Base-by-base conservation (phyloP, 92 coral and sea anemone species). In the Montipora capitata region DNA sequence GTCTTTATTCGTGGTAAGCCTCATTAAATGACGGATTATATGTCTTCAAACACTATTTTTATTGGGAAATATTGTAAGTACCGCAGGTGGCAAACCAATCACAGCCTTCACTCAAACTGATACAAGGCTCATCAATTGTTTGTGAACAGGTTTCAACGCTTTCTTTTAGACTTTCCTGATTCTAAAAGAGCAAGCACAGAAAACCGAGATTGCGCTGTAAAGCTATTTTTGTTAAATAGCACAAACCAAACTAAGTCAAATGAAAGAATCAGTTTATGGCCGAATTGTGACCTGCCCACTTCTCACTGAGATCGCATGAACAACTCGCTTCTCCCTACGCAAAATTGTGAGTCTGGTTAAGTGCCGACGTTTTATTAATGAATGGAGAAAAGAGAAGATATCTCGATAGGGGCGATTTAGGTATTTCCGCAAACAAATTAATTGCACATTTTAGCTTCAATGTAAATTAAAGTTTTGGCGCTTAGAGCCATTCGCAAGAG, bases 391-490 rank as follows among this genome's bases (percentile, higher is more conserved):
- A 59, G 72, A 59, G 81, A 84, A 40, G 70, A 74, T 74, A 16
- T 77, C 89, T 76, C 89, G 27, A 85, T 85, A 41, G 89, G 89
- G 77, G 75, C 83, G 76, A 85, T 85, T 85, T 75, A 65, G 89
- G 89, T 75, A 85, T 85, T 85, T 85, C 89, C 89, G 89, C 89
- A 59, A 73, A 49, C 66, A 52, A 70, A 74, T 76, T 85, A 85
- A 85, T 81, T 45, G 89, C 89, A 66, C 89, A 75, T 66, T 85
- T 85, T 75, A 85, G 89, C 49, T 85, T 85, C 83, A 85, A 83
- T 77, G 89, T 85, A 65, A 49, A 85, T 85, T 85, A 85, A 85
- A 76, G 89, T 85, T 85, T 85, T 76, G 76, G 89, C 89, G 77
- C 83, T 85, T 85, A 76, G 82, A 7, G 16, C 74, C 79, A 72